Evolutionary conservation across 1,140 invertebrate species (phyloP).

Genomic region (Thaumatotibia leucotreta): DNA sequence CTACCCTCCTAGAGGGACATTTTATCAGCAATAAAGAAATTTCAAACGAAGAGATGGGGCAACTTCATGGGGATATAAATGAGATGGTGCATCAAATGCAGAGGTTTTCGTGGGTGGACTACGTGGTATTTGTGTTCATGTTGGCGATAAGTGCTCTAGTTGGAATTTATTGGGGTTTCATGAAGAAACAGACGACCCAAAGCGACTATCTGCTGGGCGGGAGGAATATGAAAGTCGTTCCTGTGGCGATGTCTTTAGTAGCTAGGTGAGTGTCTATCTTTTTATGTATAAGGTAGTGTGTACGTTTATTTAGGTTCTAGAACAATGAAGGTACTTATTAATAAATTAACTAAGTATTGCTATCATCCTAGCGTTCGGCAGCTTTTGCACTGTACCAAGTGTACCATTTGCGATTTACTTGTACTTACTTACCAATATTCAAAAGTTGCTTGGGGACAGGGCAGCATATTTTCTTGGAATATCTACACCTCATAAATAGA

Average conservation of each 20-base stretch:
- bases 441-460: too few relatives aligned
- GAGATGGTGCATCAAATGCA: conserved; percentile 71
- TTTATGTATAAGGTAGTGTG: too few relatives aligned
- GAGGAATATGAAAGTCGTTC: conserved; percentile 85
- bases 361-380: too few relatives aligned
- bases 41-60: conserved; percentile 31
- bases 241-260: conserved; percentile 86
- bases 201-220: conserved; percentile 88
- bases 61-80: conserved; percentile 29
- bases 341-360: too few relatives aligned
- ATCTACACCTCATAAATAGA: too few relatives aligned
- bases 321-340: too few relatives aligned
- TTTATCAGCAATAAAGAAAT: neutral
- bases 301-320: too few relatives aligned
- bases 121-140: conserved; percentile 84
- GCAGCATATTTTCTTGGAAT: too few relatives aligned
- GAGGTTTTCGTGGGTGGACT: conserved; percentile 81
- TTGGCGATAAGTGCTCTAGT: conserved; percentile 81
- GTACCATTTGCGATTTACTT: too few relatives aligned
- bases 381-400: too few relatives aligned
- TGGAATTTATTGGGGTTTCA: conserved; percentile 84
- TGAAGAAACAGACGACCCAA: conserved; percentile 78
- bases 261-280: conserved; percentile 77
- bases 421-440: too few relatives aligned
- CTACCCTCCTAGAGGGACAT: neutral